Conservation (phyloP, 2,797 vertebrate genomes). For the Coregonus ussuriensis region DNA sequence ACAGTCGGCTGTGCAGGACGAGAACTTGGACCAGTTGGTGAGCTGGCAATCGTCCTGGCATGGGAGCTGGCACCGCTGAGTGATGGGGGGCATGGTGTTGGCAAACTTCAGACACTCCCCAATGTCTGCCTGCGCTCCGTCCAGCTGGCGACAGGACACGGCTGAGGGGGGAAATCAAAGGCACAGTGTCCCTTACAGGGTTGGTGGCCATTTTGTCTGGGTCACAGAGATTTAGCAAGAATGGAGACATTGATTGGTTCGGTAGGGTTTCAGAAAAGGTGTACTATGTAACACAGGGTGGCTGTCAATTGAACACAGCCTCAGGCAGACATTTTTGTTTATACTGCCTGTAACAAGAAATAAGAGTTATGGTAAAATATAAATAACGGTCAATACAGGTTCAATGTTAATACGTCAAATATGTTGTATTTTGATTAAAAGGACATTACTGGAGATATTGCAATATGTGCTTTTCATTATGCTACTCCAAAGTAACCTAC, state of each 20-base stretch:
- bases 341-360: neutral
- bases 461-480: neutral
- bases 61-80: constrained; percentile 91
- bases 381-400: constrained; percentile 33
- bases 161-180: constrained; percentile 74
- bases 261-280: neutral
- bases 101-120: constrained; percentile 85
- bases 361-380: neutral
- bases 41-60: constrained; percentile 98
- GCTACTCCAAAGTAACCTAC: constrained; percentile 13
- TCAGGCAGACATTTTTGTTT: neutral
- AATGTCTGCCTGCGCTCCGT: constrained; percentile 88
- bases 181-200: constrained; percentile 23
- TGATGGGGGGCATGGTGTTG: constrained; percentile 85
- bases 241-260: neutral
- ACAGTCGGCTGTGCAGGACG: constrained; percentile 92
- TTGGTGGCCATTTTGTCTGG: constrained; percentile 7
- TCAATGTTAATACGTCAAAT: constrained; percentile 31
- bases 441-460: constrained; percentile 43
- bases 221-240: constrained; percentile 13
- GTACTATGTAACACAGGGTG: neutral
- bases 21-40: constrained; percentile 97
- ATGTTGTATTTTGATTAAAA: constrained; percentile 13
- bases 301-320: neutral
- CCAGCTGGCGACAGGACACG: constrained; percentile 94